These are phyloP conservation scores for Spodoptera litura DNA, from an alignment of 1,140 invertebrate species.

Conservation along the genomic window DNA sequence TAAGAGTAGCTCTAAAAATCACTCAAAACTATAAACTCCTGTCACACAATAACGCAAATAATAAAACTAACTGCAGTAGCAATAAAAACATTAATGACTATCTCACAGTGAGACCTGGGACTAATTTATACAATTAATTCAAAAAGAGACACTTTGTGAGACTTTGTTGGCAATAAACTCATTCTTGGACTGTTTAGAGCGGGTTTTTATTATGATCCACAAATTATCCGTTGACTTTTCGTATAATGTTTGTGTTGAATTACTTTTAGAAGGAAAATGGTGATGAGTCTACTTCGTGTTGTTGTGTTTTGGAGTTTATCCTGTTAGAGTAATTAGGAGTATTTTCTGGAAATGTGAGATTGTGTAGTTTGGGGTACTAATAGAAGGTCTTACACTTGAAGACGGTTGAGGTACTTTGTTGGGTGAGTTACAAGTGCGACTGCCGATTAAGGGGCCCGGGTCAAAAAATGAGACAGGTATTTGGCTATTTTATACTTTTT, in stretches of 20 bases:
- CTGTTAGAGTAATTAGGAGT: too few relatives aligned
- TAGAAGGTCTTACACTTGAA: too few relatives aligned
- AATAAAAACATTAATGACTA: slow-evolving; percentile 1
- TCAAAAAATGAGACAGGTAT: too few relatives aligned
- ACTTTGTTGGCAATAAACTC: background rate
- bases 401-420: too few relatives aligned
- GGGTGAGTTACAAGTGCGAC: too few relatives aligned
- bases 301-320: background rate
- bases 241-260: slow-evolving; percentile 3
- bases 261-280: background rate
- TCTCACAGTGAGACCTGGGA: background rate
- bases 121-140: slow-evolving; percentile 22
- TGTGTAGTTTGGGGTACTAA: too few relatives aligned
- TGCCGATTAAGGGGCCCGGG: too few relatives aligned
- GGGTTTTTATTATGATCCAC: slow-evolving; percentile 15
- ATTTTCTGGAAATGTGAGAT: too few relatives aligned
- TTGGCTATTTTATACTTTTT: too few relatives aligned
- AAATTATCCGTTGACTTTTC: slow-evolving; percentile 1
- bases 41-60: background rate
- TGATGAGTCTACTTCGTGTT: background rate
- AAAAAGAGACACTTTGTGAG: background rate
- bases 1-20: background rate
- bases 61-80: background rate
- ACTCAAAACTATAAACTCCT: background rate
- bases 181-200: background rate